Conservation (phyloP, 2,113 vertebrate genomes). For the Periophthalmus modestus region DNA sequence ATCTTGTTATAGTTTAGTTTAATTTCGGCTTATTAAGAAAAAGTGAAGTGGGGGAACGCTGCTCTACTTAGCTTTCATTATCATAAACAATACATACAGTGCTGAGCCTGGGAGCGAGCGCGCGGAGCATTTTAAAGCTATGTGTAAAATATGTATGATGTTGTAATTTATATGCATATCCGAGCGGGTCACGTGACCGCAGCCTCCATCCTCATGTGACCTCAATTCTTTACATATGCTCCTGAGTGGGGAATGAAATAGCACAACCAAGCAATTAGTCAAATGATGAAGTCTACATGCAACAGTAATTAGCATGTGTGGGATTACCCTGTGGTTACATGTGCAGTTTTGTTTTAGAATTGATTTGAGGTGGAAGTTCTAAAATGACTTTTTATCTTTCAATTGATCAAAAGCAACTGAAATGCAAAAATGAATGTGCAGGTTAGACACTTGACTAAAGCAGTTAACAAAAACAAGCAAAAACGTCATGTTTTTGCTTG, state of each 20-base stretch:
- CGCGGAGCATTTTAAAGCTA: neutral
- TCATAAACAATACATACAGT: constrained; percentile 3
- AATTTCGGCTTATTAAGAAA: neutral
- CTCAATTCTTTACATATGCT: neutral
- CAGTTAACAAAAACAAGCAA: too few species aligned
- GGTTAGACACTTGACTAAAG: too few species aligned
- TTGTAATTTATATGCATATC: constrained; percentile 8
- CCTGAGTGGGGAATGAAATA: neutral
- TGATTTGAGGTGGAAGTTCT: too few species aligned
- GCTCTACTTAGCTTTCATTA: neutral
- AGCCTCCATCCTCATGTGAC: neutral
- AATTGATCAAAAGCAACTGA: too few species aligned
- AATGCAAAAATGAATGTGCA: too few species aligned
- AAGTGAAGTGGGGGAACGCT: neutral
- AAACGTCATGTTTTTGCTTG: too few species aligned
- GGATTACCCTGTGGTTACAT: too few species aligned
- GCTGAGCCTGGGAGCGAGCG: neutral
- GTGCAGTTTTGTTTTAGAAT: too few species aligned
- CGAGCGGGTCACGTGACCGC: neutral
- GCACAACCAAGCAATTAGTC: neutral
- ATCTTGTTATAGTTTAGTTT: too few species aligned
- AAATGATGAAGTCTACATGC: neutral
- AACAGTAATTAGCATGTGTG: too few species aligned
- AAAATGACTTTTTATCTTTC: too few species aligned
- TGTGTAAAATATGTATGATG: constrained; percentile 5